Evolutionary conservation across 2,113 vertebrate species (phyloP).

Genomic region (Dryoscopus gambensis): DNA sequence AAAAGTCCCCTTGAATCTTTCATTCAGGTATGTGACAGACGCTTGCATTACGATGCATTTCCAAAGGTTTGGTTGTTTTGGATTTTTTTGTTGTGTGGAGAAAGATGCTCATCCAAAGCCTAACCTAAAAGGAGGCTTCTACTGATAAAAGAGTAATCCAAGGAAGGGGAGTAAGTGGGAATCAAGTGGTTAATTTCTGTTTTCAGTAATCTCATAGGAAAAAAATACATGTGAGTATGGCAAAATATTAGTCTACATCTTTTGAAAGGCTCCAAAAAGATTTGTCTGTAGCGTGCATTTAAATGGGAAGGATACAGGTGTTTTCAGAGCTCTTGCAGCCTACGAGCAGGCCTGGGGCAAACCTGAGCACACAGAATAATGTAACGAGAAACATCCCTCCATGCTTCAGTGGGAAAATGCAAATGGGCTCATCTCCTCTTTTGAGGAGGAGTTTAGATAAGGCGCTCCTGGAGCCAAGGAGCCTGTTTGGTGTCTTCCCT

Average conservation of each 20-base stretch:
- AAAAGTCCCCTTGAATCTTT: not conserved
- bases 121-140: not conserved
- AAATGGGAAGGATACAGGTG: constrained; percentile 75
- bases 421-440: constrained; percentile 74
- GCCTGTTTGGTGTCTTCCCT: constrained; percentile 35
- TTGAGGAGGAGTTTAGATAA: constrained; percentile 71
- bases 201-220: constrained; percentile 14
- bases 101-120: not conserved
- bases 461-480: constrained; percentile 68
- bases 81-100: not conserved
- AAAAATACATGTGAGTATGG: constrained; percentile 48
- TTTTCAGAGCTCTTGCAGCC: constrained; percentile 72
- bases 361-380: constrained; percentile 49
- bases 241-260: constrained; percentile 61
- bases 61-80: not conserved
- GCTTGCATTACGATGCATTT: not conserved
- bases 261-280: constrained; percentile 68
- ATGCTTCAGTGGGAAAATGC: constrained; percentile 74
- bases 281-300: constrained; percentile 72
- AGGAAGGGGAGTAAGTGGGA: not conserved
- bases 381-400: constrained; percentile 63
- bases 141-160: not conserved
- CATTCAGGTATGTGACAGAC: not conserved
- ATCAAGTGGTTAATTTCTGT: constrained; percentile 65
- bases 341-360: constrained; percentile 76